Percentiles rank a stretch among this genome's conserved stretches.
These are phyloP conservation scores for Halcyon malimbica DNA, from an alignment of 2,113 vertebrate species.

Conservation along the genomic window DNA sequence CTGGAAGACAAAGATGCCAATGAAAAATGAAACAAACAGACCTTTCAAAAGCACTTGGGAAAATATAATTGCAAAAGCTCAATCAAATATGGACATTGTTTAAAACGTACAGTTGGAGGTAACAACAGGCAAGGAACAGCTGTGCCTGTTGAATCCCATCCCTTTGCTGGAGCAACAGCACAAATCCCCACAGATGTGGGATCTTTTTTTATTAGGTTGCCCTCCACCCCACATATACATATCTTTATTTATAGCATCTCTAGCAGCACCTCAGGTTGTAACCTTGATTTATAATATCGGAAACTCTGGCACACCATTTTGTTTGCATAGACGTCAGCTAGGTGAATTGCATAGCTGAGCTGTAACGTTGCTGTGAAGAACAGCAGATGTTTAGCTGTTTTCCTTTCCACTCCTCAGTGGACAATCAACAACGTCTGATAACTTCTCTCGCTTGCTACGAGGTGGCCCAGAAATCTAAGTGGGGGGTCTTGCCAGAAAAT, in stretches of 20 bases:
- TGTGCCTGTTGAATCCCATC: conserved; percentile 10
- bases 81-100: conserved; percentile 17
- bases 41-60: background rate
- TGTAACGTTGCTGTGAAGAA: conserved; percentile 19
- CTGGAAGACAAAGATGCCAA: background rate
- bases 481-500: conserved; percentile 53
- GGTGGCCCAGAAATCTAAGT: conserved; percentile 44
- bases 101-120: background rate
- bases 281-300: conserved; percentile 27
- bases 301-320: background rate
- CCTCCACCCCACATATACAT: background rate
- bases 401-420: conserved; percentile 19
- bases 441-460: conserved; percentile 1
- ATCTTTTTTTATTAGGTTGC: background rate
- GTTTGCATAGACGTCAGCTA: background rate
- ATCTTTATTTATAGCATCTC: conserved; percentile 27
- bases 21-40: background rate
- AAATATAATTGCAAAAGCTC: background rate
- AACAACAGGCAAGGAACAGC: conserved; percentile 17
- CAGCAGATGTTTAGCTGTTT: conserved; percentile 61
- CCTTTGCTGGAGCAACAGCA: conserved; percentile 38
- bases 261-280: conserved; percentile 24
- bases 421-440: conserved; percentile 36
- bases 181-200: conserved; percentile 3
- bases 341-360: background rate